Evolutionary conservation across 2,888 invertebrate genomes (phyloP).

Genomic region (Oeneis ivallda): DNA sequence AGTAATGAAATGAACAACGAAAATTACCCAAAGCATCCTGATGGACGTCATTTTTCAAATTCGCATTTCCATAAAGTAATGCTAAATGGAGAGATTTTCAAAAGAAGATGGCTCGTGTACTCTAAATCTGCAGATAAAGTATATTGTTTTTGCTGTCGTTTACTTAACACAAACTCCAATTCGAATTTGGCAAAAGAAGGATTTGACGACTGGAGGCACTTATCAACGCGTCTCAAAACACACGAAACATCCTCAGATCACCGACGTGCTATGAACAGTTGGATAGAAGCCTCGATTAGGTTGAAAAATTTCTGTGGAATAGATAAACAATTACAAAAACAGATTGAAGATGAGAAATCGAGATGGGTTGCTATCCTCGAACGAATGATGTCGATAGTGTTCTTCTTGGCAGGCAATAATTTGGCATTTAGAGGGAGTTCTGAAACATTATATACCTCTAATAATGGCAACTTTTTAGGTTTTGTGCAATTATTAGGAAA

Average conservation of each 20-base stretch:
- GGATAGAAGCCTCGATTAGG: neutral
- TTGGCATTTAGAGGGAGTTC: slow-evolving; percentile 46
- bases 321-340: slow-evolving; percentile 41
- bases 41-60: slow-evolving; percentile 36
- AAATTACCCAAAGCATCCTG: slow-evolving; percentile 19
- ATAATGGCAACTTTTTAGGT: slow-evolving; percentile 3
- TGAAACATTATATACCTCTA: slow-evolving; percentile 46
- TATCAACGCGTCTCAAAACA: no score
- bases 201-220: no score
- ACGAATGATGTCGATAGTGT: slow-evolving; percentile 47
- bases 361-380: slow-evolving; percentile 45
- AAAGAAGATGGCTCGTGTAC: slow-evolving; percentile 41
- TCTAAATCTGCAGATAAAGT: slow-evolving; percentile 39
- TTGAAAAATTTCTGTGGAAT: slow-evolving; percentile 18
- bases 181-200: slow-evolving; percentile 16
- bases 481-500: slow-evolving; percentile 5
- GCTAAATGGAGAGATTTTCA: slow-evolving; percentile 38
- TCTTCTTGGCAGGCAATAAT: slow-evolving; percentile 48
- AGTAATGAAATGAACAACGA: slow-evolving; percentile 4
- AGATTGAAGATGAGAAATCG: slow-evolving; percentile 43
- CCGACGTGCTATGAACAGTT: neutral
- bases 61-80: slow-evolving; percentile 29
- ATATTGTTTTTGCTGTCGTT: slow-evolving; percentile 42
- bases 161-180: slow-evolving; percentile 38
- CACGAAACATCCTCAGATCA: slow-evolving; percentile 1